phyloP scores from a whole-genome alignment of 2,113 vertebrate species.

The Gnathonemus echidnorhynchus region DNA sequence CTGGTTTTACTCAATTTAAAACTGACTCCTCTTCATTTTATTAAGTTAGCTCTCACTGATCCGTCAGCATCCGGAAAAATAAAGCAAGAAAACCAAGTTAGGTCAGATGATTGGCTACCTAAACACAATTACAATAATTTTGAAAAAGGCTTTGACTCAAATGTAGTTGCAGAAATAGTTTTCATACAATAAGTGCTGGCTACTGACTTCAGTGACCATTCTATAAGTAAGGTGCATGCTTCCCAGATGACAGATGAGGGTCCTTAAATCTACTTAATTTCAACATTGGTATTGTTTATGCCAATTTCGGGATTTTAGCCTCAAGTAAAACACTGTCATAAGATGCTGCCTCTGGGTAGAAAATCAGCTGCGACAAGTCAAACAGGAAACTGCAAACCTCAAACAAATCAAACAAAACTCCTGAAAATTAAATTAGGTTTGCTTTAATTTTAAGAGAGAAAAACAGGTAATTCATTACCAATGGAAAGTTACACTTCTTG shows the following conservation, averaged over 20 bases:
- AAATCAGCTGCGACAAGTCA: neutral
- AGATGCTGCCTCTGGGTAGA: neutral
- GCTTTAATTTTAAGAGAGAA: neutral
- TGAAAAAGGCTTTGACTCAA: neutral
- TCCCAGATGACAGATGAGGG: neutral
- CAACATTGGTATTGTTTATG: neutral
- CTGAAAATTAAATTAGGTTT: no score
- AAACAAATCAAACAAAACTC: neutral
- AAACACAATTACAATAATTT: neutral
- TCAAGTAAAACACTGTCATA: neutral
- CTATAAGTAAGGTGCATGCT: neutral
- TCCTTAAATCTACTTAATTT: neutral
- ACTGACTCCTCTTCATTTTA: neutral
- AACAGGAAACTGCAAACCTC: neutral
- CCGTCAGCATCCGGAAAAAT: neutral
- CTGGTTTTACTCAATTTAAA: neutral
- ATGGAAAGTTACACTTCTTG: neutral
- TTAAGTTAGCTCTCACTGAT: neutral
- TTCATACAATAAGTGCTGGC: neutral
- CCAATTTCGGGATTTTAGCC: neutral
- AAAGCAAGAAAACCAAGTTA: neutral
- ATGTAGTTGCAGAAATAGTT: neutral
- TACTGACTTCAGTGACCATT: neutral
- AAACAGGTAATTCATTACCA: neutral
- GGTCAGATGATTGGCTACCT: neutral